Base-by-base conservation (phyloP, 2,113 vertebrate genomes). In the Chamaea fasciata region DNA sequence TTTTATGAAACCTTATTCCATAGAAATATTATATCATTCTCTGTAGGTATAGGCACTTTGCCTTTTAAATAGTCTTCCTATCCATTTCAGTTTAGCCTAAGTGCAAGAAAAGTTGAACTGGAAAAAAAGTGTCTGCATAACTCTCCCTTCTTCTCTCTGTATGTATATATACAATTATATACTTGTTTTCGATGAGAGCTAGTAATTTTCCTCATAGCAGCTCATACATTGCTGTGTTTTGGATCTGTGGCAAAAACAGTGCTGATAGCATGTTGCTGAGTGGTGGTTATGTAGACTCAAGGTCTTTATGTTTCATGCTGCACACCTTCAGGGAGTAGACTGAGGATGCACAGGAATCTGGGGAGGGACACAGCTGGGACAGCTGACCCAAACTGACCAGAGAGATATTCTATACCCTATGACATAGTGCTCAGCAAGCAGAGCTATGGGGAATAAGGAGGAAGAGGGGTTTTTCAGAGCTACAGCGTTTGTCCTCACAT, bases 341-440 rank as follows among this genome's bases (percentile, higher is more conserved):
- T 53, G 20, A 39, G 24, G 20, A 9, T 60, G 28, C 20, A 46
- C 7, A 82, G 63, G 55, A 68, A 47, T 60, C 22, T 60, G 16
- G 33, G n/a, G 46, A 9, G 24, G 1, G 9, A 41, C 46, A 39
- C 4, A 53, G 6, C 1, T 0, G 0, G 33, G 28, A 15, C 19
- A 74, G 13, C 6, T 53, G 46, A n/a, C 17, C 30, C 19, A n/a
- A 26, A 27, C 16, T 47, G 53, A 59, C 16, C 13, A 30, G 33
- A 44, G 23, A 23, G 37, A 14, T 65, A 52, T 39, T 24, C 33
- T 23, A 67, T 33, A 37, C 3, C 10, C 6, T 24, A n/a, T 21
- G 19, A 4, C 23, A 82, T 13, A 27, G 41, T 15, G 16, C 9
- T 53, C 16, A 68, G 11, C n/a, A 60, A 26, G 19, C 9, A 41